These are phyloP conservation scores for Pygoscelis antarcticus DNA, from an alignment of 2,113 vertebrate genomes.

Conservation along the genomic window DNA sequence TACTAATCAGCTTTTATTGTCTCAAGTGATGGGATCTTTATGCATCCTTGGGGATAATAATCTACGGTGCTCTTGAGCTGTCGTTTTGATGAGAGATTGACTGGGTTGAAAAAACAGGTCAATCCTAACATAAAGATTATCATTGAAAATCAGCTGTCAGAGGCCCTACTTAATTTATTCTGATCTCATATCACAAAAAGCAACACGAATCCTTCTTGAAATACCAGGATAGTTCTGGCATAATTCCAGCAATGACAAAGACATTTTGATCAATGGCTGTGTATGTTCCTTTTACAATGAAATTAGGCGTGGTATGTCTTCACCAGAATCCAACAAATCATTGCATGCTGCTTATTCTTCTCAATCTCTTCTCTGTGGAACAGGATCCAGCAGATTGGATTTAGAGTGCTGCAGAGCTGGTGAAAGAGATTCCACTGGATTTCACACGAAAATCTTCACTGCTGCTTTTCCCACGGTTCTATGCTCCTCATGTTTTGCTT, in stretches of 20 bases:
- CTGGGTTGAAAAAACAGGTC: slow-evolving; percentile 53
- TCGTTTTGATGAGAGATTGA: slow-evolving; percentile 31
- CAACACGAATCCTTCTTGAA: slow-evolving; percentile 37
- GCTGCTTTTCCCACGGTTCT: not conserved
- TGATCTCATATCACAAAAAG: slow-evolving; percentile 43
- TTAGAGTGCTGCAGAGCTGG: not conserved
- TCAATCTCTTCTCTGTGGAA: not conserved
- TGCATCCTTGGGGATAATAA: slow-evolving; percentile 31
- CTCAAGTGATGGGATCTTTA: slow-evolving; percentile 6
- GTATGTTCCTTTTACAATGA: not conserved
- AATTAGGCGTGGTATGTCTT: slow-evolving; percentile 3
- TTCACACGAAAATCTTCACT: not conserved
- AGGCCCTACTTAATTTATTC: slow-evolving; percentile 49
- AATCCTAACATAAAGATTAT: slow-evolving; percentile 55
- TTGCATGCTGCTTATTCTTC: not conserved
- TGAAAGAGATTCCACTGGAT: not conserved
- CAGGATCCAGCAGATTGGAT: slow-evolving; percentile 4
- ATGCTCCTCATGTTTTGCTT: not conserved
- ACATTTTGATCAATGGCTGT: slow-evolving; percentile 45
- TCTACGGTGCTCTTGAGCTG: not conserved
- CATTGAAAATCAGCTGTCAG: slow-evolving; percentile 52
- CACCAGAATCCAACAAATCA: slow-evolving; percentile 37
- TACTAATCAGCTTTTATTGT: slow-evolving; percentile 21
- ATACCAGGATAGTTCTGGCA: not conserved
- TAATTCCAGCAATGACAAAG: slow-evolving; percentile 33